Evolutionary conservation across 2,113 vertebrate species (phyloP), one percentile per base, ranked within the genome.

Genomic region (Himantopus leucocephalus): DNA sequence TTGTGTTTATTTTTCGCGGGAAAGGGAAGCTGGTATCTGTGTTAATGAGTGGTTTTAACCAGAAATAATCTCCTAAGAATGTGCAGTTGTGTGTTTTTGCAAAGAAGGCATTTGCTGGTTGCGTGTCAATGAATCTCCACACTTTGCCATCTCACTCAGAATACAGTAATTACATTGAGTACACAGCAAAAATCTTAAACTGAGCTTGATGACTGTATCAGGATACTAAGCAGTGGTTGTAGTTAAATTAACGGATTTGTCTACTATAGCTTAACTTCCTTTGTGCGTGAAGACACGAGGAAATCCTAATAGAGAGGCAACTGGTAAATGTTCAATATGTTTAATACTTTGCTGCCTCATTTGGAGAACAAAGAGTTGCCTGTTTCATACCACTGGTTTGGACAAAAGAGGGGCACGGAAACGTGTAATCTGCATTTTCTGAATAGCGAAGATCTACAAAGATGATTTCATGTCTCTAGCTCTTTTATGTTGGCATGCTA

Each of bases 381-480:
- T 97, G 92, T 96, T 92, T 91, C 64, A 50, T 88, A 37, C 27
- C 30, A 34, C 43, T 60, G 34, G 22, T 39, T 85, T 81, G 48
- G 60, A 97, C 91, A 96, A 95, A 96, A 92, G 80, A 91, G 39
- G 70, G 74, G 50, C 94, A 95, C 1, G 22, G 91, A 87, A 92
- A 97, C 2, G 2, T 94, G 84, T 75, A 83, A 92, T 95, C 92
- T 97, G 76, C 86, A 91, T 94, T 97, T 94, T 94, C 88, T 96
- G 92, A 96, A 87, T 91, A 91, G 83, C 87, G 32, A 47, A 94
- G 80, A 78, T 89, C 48, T 72, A 81, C 91, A 85, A 73, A 82
- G 70, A 95, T 92, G 90, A 89, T 85, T 92, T 91, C 60, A 68
- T 30, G 45, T 89, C 45, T 91, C n/a, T 58, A 4, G 7, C 53